A percentile compares a stretch with the other conserved stretches of the same genome.
These are phyloP conservation scores for Aythya baeri DNA, from an alignment of 2,113 vertebrate species.

Conservation along the genomic window DNA sequence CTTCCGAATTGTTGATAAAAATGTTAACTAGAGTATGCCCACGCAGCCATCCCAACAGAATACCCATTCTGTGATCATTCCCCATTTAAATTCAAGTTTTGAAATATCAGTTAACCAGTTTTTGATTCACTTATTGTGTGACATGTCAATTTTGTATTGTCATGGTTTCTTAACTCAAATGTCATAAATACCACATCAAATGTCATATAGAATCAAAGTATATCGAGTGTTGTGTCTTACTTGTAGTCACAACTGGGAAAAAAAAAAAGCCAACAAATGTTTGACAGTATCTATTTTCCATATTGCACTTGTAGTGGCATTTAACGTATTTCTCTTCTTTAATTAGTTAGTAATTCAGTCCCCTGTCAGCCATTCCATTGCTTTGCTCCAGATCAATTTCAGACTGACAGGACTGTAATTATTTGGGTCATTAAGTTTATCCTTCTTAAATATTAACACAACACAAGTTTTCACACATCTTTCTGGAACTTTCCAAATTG, in stretches of 20 bases:
- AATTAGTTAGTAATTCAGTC: conserved; percentile 69
- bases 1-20: not conserved
- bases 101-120: conserved; percentile 56
- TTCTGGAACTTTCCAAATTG: conserved; percentile 59
- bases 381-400: conserved; percentile 62
- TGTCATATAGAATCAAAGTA: conserved; percentile 5
- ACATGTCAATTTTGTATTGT: conserved; percentile 24
- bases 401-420: conserved; percentile 65
- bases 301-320: conserved; percentile 52
- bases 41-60: not conserved
- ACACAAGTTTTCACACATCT: conserved; percentile 42
- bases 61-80: not conserved
- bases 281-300: conserved; percentile 14
- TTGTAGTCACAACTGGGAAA: conserved; percentile 14
- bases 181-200: conserved; percentile 26
- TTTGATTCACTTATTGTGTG: not conserved
- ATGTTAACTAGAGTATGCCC: not conserved
- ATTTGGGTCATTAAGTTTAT: conserved; percentile 70
- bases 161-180: conserved; percentile 39
- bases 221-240: conserved; percentile 19
- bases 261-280: conserved; percentile 2
- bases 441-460: conserved; percentile 68
- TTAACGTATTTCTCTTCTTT: conserved; percentile 65
- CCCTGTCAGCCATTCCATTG: conserved; percentile 63
- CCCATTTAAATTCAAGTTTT: conserved; percentile 22